Evolutionary conservation across 2,113 vertebrate genomes (phyloP).

Genomic region (Notothenia rossii): DNA sequence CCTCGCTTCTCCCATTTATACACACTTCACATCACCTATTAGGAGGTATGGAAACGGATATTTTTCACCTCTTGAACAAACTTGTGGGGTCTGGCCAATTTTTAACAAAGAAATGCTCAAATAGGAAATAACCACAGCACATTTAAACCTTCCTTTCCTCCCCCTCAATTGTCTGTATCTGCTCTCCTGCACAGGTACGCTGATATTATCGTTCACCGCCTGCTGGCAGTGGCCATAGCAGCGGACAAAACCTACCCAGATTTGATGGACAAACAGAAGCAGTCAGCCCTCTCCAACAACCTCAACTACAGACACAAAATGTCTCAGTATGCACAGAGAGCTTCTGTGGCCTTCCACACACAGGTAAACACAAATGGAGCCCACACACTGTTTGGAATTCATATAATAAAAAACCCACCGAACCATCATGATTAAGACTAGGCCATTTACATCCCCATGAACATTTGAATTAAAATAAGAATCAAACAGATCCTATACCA

Average conservation of each 20-base stretch:
- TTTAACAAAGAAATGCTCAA: neutral
- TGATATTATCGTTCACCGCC: slow-evolving; percentile 95
- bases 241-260: slow-evolving; percentile 95
- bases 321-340: slow-evolving; percentile 96
- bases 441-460: neutral
- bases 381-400: neutral
- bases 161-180: neutral
- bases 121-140: neutral
- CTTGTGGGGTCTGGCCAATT: neutral
- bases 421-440: neutral
- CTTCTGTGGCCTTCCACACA: slow-evolving; percentile 96
- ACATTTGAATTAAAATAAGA: neutral
- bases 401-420: neutral
- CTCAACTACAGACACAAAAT: slow-evolving; percentile 98
- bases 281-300: slow-evolving; percentile 92
- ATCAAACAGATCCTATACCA: neutral
- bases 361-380: slow-evolving; percentile 83
- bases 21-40: slow-evolving; percentile 98
- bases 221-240: slow-evolving; percentile 92
- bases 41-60: slow-evolving; percentile 86
- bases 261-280: slow-evolving; percentile 94
- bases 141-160: neutral
- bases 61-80: neutral
- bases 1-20: slow-evolving; percentile 96
- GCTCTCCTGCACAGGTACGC: slow-evolving; percentile 86